phyloP scores from a whole-genome alignment of 2,888 invertebrate genomes.

The Scrobipalpa costella region DNA sequence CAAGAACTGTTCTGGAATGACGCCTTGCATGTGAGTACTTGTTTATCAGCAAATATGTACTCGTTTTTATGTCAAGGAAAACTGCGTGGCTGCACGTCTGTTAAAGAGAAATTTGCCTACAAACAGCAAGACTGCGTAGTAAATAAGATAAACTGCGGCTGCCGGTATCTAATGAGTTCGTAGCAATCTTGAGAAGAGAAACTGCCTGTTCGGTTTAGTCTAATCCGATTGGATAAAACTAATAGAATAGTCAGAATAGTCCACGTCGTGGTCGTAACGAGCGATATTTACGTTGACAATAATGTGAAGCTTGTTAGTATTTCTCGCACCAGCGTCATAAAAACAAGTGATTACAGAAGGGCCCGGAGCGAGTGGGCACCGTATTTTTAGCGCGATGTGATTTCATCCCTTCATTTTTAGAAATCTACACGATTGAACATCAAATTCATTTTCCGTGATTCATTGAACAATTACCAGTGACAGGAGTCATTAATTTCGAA shows the following conservation, averaged over 20 bases:
- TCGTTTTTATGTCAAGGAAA: constrained; percentile 35
- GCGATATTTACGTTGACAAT: constrained; percentile 35
- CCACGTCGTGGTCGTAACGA: not conserved
- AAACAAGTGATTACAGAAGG: constrained; percentile 68
- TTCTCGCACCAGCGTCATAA: constrained; percentile 43
- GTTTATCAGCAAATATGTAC: constrained; percentile 29
- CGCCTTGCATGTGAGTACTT: constrained; percentile 26
- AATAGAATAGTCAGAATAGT: constrained; percentile 20
- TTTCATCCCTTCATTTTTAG: constrained; percentile 61
- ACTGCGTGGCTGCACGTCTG: constrained; percentile 27
- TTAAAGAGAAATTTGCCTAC: constrained; percentile 23
- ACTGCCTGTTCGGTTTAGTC: constrained; percentile 17
- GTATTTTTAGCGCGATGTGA: constrained; percentile 62
- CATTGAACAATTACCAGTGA: constrained; percentile 26
- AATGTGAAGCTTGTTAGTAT: constrained; percentile 29
- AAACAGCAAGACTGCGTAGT: constrained; percentile 22
- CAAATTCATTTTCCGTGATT: constrained; percentile 30
- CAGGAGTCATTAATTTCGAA: constrained; percentile 18
- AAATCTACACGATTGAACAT: constrained; percentile 45
- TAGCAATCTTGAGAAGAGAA: constrained; percentile 20
- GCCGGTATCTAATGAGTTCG: constrained; percentile 18
- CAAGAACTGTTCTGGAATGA: constrained; percentile 25
- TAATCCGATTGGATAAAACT: constrained; percentile 8
- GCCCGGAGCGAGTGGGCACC: constrained; percentile 46
- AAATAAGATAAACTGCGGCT: constrained; percentile 22